Conservation (phyloP, 2,113 vertebrate genomes). For the Clarias magur region DNA sequence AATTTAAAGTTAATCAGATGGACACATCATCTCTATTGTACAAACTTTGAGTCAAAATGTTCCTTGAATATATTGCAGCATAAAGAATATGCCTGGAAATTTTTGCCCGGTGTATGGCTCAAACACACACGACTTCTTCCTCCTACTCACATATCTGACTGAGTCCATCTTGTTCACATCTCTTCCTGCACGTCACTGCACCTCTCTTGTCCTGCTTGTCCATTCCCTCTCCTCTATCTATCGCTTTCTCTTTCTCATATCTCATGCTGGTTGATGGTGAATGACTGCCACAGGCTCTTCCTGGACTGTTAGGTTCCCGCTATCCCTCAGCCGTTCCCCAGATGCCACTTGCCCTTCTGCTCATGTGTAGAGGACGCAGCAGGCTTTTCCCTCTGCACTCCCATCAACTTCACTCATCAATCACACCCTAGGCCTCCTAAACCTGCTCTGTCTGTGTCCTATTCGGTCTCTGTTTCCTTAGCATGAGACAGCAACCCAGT, state of each 20-base stretch:
- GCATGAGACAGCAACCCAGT: background rate
- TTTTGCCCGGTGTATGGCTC: background rate
- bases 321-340: background rate
- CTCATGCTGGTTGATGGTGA: constrained; percentile 17
- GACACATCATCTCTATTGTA: background rate
- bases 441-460: constrained; percentile 30
- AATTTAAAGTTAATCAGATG: background rate
- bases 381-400: constrained; percentile 46
- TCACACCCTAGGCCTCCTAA: constrained; percentile 31
- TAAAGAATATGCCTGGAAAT: background rate
- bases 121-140: background rate
- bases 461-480: constrained; percentile 11
- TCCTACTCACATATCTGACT: constrained; percentile 1
- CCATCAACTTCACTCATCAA: constrained; percentile 46
- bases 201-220: constrained; percentile 52
- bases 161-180: background rate
- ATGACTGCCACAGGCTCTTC: constrained; percentile 41
- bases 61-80: background rate
- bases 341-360: constrained; percentile 61
- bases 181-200: background rate
- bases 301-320: constrained; percentile 27
- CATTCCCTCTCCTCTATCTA: constrained; percentile 18
- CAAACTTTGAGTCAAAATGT: background rate
- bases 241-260: constrained; percentile 5
- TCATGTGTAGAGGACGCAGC: constrained; percentile 63